Evolutionary conservation across 2,113 vertebrate genomes (phyloP).

Genomic region (Delphinus delphis): DNA sequence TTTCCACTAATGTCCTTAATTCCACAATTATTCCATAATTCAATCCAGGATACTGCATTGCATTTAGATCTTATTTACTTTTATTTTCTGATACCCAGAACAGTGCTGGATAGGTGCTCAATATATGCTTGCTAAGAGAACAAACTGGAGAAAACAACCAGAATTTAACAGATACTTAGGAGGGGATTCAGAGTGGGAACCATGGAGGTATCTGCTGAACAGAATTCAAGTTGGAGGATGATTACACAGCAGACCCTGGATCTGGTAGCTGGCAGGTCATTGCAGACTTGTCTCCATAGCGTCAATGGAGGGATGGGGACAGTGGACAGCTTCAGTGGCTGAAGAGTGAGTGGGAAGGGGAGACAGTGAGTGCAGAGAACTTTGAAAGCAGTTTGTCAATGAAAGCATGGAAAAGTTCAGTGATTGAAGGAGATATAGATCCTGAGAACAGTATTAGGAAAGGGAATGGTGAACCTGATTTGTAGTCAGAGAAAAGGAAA

Average conservation of each 20-base stretch:
- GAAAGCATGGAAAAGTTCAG: background rate
- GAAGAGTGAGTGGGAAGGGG: background rate
- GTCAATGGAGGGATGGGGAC: background rate
- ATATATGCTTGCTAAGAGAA: background rate
- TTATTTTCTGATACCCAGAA: background rate
- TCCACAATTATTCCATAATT: background rate
- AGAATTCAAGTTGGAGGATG: background rate
- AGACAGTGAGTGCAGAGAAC: accelerated
- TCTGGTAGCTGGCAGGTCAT: background rate
- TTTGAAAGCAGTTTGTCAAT: background rate
- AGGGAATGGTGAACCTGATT: background rate
- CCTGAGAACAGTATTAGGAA: background rate
- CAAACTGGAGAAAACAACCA: background rate
- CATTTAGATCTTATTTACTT: background rate
- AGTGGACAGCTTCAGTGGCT: background rate
- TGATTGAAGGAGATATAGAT: background rate
- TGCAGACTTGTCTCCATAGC: background rate
- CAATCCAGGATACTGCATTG: background rate
- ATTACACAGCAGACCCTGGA: background rate
- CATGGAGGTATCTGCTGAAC: background rate
- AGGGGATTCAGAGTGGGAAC: background rate
- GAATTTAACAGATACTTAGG: background rate
- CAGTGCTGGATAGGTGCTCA: background rate
- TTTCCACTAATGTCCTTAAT: background rate
- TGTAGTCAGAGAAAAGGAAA: background rate